These are phyloP conservation scores for Chiloscyllium punctatum DNA, from an alignment of 2,797 vertebrate genomes.

Conservation along the genomic window DNA sequence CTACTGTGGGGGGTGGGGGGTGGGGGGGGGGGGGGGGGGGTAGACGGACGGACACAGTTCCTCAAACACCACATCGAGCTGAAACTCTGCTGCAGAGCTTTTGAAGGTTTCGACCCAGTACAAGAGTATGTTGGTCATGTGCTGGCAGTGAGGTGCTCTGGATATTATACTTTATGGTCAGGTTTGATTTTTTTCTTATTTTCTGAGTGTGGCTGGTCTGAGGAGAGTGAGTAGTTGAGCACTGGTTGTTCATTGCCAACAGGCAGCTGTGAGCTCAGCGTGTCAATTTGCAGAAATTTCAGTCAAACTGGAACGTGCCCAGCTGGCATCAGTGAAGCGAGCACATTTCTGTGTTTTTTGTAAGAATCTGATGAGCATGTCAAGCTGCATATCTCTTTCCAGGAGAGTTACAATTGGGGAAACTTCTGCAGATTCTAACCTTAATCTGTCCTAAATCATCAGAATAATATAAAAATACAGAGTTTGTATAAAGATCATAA, in stretches of 20 bases:
- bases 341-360: conserved; percentile 30
- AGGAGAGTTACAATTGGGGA: not conserved
- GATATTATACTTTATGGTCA: not conserved
- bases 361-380: not conserved
- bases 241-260: not conserved
- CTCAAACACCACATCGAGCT: no score
- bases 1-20: no score
- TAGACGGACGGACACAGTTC: no score
- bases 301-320: conserved; percentile 26
- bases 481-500: not conserved
- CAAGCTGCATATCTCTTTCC: not conserved
- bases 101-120: no score
- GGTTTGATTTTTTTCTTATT: not conserved
- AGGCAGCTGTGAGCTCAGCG: not conserved
- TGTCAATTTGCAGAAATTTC: not conserved
- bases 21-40: no score
- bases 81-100: no score
- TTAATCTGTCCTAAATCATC: not conserved
- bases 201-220: not conserved
- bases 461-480: not conserved
- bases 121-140: no score
- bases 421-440: not conserved
- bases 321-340: not conserved
- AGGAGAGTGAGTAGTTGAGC: not conserved
- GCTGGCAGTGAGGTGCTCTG: not conserved